Evolutionary conservation across 2,797 vertebrate species (phyloP), one percentile per base, ranked within the genome.

Genomic region (Ctenopoma multispine): DNA sequence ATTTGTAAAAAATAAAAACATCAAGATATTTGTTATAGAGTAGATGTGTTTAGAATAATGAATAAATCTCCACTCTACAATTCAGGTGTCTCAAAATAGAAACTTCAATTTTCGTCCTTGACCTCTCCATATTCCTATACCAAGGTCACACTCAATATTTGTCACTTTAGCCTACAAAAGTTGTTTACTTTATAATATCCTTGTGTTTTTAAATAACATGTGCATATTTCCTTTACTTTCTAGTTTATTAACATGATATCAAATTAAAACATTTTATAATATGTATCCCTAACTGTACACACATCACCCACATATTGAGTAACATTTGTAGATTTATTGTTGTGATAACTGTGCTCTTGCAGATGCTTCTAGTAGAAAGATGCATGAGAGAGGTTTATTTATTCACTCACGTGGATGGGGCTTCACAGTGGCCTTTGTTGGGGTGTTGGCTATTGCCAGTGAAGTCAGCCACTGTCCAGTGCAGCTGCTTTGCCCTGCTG

Each of bases 391-490:
- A 71, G 75, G 76, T 90, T 87, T 88, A 89, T 91, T 83, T 91
- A 88, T 91, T 86, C 86, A 77, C 74, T 79, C 83, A 71, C 79
- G 86, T 86, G 81, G 75, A 86, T 4, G 63, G 64, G 62, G 79
- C 78, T 80, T 90, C 84, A 90, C 89, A 90, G 89, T 85, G 84
- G 82, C 80, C 90, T 91, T 91, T 93, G 90, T 93, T 68, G 72
- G 82, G 73, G 68, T 71, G 79, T 70, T 75, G 87, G 82, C 80
- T 77, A 75, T 85, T 84, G 85, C 81, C 76, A 63, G 83, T 91
- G 89, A 92, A 93, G 91, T 93, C 90, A 86, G 89, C 84, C 89
- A 84, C 88, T 92, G 92, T 91, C 91, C 84, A 87, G 81, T 85
- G 90, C 92, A 94, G 93, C 93, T 93, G 92, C 80, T 91, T 86